Percentiles rank a stretch among this genome's conserved stretches.
Evolutionary conservation across 2,797 vertebrate genomes (phyloP).

Genomic region (Tiaroga cobitis): DNA sequence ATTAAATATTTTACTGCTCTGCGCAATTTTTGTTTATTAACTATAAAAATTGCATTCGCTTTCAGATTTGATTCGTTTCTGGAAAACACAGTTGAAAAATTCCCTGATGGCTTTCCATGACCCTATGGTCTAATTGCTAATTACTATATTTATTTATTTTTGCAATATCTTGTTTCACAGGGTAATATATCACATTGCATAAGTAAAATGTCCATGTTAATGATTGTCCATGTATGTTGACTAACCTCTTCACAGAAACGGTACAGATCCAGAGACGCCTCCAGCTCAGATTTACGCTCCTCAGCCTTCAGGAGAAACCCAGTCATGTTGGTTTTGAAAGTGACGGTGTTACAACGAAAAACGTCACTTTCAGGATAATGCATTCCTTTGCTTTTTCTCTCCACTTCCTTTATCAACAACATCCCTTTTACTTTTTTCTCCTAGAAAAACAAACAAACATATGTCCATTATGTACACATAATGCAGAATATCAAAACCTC

Average conservation of each 20-base stretch:
- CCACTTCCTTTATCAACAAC: conserved; percentile 79
- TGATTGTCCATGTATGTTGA: neutral
- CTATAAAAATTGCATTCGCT: neutral
- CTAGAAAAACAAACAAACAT: conserved; percentile 66
- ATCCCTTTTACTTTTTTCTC: conserved; percentile 80
- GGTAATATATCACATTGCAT: neutral
- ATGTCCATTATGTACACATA: conserved; percentile 7
- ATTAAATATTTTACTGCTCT: neutral
- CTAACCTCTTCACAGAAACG: conserved; percentile 87
- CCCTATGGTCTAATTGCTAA: neutral
- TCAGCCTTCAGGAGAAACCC: conserved; percentile 83
- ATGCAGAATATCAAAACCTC: conserved; percentile 6
- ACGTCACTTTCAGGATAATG: conserved; percentile 73
- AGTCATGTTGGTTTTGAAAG: conserved; percentile 82
- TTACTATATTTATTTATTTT: neutral
- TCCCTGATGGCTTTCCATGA: neutral
- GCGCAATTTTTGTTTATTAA: neutral
- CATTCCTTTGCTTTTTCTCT: conserved; percentile 67
- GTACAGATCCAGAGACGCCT: conserved; percentile 76
- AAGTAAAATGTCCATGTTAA: conserved; percentile 9
- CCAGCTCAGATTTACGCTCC: conserved; percentile 77
- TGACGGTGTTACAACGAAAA: conserved; percentile 75
- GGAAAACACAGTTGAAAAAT: neutral
- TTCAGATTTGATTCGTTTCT: neutral
- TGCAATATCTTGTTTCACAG: neutral